Evolutionary conservation across 1,140 invertebrate species (phyloP), one percentile per base, ranked within the genome.

Genomic region (Zophobas morio): DNA sequence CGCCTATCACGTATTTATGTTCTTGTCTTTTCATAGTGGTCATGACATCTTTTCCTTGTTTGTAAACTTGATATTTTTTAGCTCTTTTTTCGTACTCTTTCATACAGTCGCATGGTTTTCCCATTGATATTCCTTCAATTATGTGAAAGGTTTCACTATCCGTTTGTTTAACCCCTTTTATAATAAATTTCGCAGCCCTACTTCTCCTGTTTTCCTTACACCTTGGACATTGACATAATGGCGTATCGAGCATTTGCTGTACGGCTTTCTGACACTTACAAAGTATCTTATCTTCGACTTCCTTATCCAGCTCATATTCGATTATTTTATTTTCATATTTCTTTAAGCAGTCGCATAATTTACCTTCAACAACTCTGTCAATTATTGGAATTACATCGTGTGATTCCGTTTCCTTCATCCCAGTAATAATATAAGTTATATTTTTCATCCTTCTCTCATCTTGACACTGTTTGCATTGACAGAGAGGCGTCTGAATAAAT

Each of bases 1-100:
- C 82, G 40, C 72, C 70, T 51, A 83, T 80, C 0, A 85, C 60
- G 46, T 82, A 84, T 36, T 74, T 71, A 57, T 74, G 70, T 74
- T 75, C 47, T 79, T 51, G 32, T 78, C 56, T 32, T 76, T 63
- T 70, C 74, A 72, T 77, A 76, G 57, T 81, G 74, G 4, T 71
- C 73, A 49, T 72, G 40, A 63, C 40, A 80, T 78, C 1, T 76
- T 75, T 53, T 56, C 73, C 6, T 78, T 47, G 34, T 73, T 81
- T 32, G 34, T 49, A 46, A 47, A 54, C 49, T 78, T 82, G 79
- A 57, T 71, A 80, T 60, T 46, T 53, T 6, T 71, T n/a, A 6
- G 78, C 36, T 47, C 71, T 46, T n/a, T 80, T 36, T 1, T 63
- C 32, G 34, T 80, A 80, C 32, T 49, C 74, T 56, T 75, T 6